These are phyloP conservation scores for Macrostomum lignano DNA, from an alignment of 1,140 invertebrate species.

Conservation along the genomic window DNA sequence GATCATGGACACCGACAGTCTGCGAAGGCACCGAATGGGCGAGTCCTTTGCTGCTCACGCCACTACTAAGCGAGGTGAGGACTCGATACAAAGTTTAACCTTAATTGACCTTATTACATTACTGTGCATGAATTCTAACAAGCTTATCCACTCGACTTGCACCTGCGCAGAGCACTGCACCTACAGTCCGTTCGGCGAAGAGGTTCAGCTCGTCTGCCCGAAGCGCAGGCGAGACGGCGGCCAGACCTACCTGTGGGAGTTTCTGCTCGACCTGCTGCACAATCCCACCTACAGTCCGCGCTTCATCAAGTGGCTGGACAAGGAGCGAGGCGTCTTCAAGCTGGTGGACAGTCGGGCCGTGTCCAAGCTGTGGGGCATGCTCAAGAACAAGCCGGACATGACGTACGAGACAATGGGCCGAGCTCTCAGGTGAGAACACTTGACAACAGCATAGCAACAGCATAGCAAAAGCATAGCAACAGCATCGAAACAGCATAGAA, in stretches of 20 bases:
- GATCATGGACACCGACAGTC: no score
- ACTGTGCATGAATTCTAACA: background rate
- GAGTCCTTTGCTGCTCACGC: no score
- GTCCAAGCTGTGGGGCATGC: slow-evolving; percentile 77
- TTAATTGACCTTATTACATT: background rate
- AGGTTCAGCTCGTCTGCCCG: background rate
- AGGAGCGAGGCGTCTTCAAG: slow-evolving; percentile 89
- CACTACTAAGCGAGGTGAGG: no score
- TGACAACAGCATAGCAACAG: no score
- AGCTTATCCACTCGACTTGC: background rate
- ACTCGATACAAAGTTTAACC: no score
- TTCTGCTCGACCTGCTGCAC: slow-evolving; percentile 76
- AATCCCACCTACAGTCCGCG: slow-evolving; percentile 86
- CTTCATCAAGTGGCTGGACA: slow-evolving; percentile 96
- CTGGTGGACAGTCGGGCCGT: slow-evolving; percentile 95
- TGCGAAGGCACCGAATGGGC: no score
- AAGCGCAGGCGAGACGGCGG: slow-evolving; percentile 13
- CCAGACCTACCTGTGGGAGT: slow-evolving; percentile 95
- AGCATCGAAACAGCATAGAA: no score
- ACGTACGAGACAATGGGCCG: slow-evolving; percentile 99
- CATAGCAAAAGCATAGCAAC: no score
- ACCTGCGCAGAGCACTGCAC: slow-evolving; percentile 1
- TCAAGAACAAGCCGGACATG: slow-evolving; percentile 99
- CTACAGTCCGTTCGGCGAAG: slow-evolving; percentile 1
- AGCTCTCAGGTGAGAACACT: slow-evolving; percentile 54